Conservation (phyloP, 2,797 vertebrate genomes). For the Macrochelys suwanniensis region DNA sequence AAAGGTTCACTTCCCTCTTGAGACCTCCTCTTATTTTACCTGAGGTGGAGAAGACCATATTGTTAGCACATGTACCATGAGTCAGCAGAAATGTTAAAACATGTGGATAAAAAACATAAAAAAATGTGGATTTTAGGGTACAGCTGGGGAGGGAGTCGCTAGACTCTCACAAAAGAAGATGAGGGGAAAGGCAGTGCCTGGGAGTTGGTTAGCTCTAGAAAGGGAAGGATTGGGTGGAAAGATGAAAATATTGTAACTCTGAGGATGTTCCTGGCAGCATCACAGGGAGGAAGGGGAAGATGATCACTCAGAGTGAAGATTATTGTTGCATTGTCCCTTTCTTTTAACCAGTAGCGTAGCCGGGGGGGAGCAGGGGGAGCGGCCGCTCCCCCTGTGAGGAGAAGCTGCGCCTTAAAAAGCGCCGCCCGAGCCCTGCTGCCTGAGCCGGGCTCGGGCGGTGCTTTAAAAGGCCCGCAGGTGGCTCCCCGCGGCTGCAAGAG, state of each 20-base stretch:
- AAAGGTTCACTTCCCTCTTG: not conserved
- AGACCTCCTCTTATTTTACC: not conserved
- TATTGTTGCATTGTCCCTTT: not conserved
- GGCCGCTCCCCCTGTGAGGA: too few species aligned
- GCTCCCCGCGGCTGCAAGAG: too few species aligned
- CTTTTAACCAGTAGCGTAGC: not conserved
- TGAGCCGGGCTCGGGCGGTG: too few species aligned
- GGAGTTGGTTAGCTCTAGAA: not conserved
- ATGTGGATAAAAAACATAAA: too few species aligned
- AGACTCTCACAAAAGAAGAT: too few species aligned
- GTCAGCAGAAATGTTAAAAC: not conserved
- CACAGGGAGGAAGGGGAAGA: not conserved
- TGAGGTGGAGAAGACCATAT: not conserved
- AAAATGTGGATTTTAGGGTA: too few species aligned
- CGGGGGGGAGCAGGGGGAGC: too few species aligned
- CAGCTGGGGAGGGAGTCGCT: rapidly evolving
- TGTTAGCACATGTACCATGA: not conserved
- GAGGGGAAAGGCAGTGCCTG: not conserved
- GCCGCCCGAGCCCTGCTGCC: too few species aligned
- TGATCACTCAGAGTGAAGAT: not conserved
- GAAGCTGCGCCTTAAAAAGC: too few species aligned
- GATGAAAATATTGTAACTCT: not conserved
- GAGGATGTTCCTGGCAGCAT: not conserved
- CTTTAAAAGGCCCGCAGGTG: too few species aligned
- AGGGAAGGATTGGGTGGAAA: not conserved